These are phyloP conservation scores for Acleris emargana DNA, from an alignment of 2,888 invertebrate genomes.

Conservation along the genomic window DNA sequence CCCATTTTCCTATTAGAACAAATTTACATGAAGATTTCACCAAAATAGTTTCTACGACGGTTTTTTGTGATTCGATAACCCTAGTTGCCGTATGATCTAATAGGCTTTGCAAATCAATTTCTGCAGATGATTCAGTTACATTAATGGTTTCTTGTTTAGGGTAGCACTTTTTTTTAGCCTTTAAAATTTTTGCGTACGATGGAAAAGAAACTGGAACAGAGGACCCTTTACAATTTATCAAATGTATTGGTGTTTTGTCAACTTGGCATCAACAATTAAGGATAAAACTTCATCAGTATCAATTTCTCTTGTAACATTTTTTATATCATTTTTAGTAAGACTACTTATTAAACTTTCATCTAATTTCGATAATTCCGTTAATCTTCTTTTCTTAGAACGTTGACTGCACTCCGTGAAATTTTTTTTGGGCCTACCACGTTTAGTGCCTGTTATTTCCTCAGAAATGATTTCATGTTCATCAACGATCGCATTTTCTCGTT, in stretches of 20 bases:
- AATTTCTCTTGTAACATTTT: neutral
- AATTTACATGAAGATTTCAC: too few species aligned
- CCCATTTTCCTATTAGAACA: too few species aligned
- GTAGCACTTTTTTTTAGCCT: too few species aligned
- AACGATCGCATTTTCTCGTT: neutral
- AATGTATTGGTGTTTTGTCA: neutral
- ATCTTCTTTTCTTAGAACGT: slow-evolving; percentile 1
- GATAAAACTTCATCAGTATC: neutral
- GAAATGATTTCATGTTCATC: neutral
- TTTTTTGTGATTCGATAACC: too few species aligned
- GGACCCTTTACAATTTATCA: slow-evolving; percentile 1
- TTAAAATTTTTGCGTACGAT: too few species aligned
- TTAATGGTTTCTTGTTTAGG: too few species aligned
- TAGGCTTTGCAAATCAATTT: too few species aligned
- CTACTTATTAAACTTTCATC: neutral
- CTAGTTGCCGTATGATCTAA: too few species aligned
- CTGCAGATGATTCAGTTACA: too few species aligned
- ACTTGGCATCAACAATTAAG: neutral
- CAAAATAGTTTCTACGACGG: too few species aligned
- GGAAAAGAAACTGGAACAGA: neutral
- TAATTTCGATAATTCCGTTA: slow-evolving; percentile 1
- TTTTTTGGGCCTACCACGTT: slow-evolving; percentile 2
- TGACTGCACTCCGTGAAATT: neutral
- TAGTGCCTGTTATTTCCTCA: neutral
- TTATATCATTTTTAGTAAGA: neutral